These are phyloP conservation scores for human DNA, from an alignment of 2,113 vertebrate species.

Conservation along the genomic window DNA sequence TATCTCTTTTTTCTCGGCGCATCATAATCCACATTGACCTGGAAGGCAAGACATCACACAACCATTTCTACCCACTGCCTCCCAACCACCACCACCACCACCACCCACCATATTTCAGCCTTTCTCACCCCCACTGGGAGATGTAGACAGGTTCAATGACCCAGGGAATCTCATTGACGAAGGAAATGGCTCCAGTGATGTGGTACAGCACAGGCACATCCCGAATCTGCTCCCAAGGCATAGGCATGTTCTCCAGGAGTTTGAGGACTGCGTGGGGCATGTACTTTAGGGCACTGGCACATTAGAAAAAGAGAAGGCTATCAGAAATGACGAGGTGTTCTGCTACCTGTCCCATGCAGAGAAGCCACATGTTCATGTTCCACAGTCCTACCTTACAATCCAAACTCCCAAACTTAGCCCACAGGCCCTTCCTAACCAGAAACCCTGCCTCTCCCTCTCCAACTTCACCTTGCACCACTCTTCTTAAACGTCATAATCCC, in stretches of 20 bases:
- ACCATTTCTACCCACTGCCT: not conserved
- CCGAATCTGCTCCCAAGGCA: slow-evolving; percentile 99
- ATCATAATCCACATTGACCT: slow-evolving; percentile 99
- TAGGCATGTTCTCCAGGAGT: slow-evolving; percentile 99
- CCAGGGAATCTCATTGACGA: slow-evolving; percentile 99
- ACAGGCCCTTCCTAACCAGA: not conserved
- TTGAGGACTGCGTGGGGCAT: slow-evolving; percentile 99
- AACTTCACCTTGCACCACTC: not conserved
- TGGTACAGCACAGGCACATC: slow-evolving; percentile 98
- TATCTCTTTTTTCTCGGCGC: slow-evolving; percentile 97
- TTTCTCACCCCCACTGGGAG: slow-evolving; percentile 96
- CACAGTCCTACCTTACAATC: not conserved
- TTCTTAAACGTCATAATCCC: not conserved
- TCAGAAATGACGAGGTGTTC: not conserved
- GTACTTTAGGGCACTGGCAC: slow-evolving; percentile 95
- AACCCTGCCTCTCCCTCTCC: not conserved
- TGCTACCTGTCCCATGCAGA: not conserved
- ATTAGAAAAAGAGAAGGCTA: not conserved
- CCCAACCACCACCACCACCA: not conserved
- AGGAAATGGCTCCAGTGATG: slow-evolving; percentile 98
- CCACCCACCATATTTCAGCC: not conserved
- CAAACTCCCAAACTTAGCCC: not conserved
- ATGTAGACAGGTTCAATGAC: slow-evolving; percentile 99
- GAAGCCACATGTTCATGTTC: not conserved
- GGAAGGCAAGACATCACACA: not conserved